These are phyloP conservation scores for Pachycephus smyrnensis DNA, from an alignment of 2,888 invertebrate species.

Conservation along the genomic window DNA sequence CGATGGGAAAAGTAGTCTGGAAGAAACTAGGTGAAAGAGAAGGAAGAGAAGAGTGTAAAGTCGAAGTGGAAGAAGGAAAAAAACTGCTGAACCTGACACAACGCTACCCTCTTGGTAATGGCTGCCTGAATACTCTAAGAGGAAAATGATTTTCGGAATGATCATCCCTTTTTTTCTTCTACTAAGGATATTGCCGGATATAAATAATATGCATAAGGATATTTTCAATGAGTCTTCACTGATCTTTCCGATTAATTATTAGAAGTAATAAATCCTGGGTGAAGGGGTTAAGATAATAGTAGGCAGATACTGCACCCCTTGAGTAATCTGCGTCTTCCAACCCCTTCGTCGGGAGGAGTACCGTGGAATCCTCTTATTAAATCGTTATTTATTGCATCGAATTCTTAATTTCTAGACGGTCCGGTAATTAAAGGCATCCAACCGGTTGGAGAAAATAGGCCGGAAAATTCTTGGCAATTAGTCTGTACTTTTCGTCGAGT, in stretches of 20 bases:
- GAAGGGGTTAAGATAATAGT: constrained; percentile 48
- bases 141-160: constrained; percentile 46
- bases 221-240: background rate
- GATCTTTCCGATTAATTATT: constrained; percentile 45
- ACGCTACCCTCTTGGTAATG: constrained; percentile 41
- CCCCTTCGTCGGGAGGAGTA: constrained; percentile 28
- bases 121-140: constrained; percentile 42
- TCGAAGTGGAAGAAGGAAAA: constrained; percentile 25
- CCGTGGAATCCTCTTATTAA: constrained; percentile 48
- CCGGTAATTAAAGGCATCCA: constrained; percentile 44
- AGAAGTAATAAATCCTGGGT: constrained; percentile 44
- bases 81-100: constrained; percentile 43
- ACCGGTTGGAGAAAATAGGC: background rate
- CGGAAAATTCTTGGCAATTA: background rate
- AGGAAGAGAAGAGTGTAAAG: constrained; percentile 28
- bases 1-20: constrained; percentile 1
- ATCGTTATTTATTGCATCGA: constrained; percentile 59
- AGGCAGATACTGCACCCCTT: constrained; percentile 41
- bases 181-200: background rate
- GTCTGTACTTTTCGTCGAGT: background rate
- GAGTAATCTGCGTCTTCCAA: constrained; percentile 40
- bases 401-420: constrained; percentile 52
- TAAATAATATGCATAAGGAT: background rate
- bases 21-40: background rate
- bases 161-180: background rate